Base-by-base conservation (phyloP, 2,797 vertebrate genomes). In the Sphenodon punctatus region DNA sequence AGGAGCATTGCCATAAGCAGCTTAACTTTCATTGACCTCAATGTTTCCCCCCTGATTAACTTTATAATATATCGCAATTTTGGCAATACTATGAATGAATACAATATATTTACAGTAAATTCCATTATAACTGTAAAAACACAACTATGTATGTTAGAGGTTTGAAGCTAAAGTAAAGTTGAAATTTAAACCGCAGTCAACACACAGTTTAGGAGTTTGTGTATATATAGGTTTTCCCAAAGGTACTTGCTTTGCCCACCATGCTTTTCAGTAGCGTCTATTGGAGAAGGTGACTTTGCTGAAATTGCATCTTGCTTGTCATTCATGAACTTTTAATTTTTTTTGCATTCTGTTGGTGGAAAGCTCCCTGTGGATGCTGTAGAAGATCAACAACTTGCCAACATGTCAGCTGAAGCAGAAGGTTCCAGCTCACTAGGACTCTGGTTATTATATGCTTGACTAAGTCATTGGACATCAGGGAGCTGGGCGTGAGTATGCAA, bases 311-410 rank as follows among this genome's bases (percentile, higher is more conserved):
- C 45, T 53, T 78, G 23, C 56, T 60, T 61, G 53, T 58, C 27
- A 25, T 42, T 11, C 0, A 8, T 0, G 73, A 34, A 3, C 25
- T n/a, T n/a, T n/a, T n/a, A n/a, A n/a, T 59, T 76, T 76, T 42
- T 63, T 42, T 49, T 51, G 38, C 49, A 64, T 41, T 49, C 20
- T 73, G n/a, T 67, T 67, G 72, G 16, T 73, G 36, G 63, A 60
- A 72, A 63, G n/a, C n/a, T 4, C 27, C 20, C 20, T 0, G 0
- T 65, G 39, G 51, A 64, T 59, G 20, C 55, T 27, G 25, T 1
- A 68, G 17, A 65, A 61, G 34, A 84, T 13, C 55, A 92, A 19
- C 45, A 63, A 45, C 55, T 58, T 76, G 34, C 30, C 72, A 66
- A 82, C 86, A 49, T 60, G 56, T 27, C 30, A 14, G 5, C 23